Percentiles rank a stretch among this genome's conserved stretches.
phyloP scores from a whole-genome alignment of 2,113 vertebrate species.

The Cavia porcellus region DNA sequence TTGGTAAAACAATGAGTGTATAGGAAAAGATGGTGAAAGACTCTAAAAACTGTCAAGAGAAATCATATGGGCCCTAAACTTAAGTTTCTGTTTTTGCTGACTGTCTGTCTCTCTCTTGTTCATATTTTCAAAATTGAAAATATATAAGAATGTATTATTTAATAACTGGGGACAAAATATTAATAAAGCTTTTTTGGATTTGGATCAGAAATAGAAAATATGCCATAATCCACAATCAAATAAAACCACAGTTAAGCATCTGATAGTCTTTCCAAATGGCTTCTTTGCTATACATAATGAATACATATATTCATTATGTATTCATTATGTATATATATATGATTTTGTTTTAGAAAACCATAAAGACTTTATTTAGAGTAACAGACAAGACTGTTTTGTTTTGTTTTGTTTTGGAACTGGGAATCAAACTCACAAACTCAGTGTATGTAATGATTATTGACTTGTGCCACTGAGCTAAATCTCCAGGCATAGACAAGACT shows the following conservation, averaged over 20 bases:
- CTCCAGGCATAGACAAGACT: background rate
- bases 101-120: background rate
- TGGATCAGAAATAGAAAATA: constrained; percentile 18
- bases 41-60: background rate
- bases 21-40: background rate
- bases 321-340: too few species aligned
- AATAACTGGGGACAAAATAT: background rate
- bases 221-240: background rate
- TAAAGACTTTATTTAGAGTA: background rate
- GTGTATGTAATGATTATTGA: too few species aligned
- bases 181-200: background rate
- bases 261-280: background rate
- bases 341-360: constrained; percentile 40
- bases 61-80: background rate
- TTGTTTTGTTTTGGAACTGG: too few species aligned
- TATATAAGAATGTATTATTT: background rate
- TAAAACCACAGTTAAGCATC: background rate
- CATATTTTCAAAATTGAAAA: constrained; percentile 28
- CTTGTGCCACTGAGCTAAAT: too few species aligned
- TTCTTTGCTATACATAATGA: background rate
- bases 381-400: background rate
- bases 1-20: background rate
- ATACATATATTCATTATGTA: background rate
- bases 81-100: background rate
- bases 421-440: too few species aligned